These are phyloP conservation scores for Zaprionus africanus DNA, from an alignment of 1,140 invertebrate species.

Conservation along the genomic window DNA sequence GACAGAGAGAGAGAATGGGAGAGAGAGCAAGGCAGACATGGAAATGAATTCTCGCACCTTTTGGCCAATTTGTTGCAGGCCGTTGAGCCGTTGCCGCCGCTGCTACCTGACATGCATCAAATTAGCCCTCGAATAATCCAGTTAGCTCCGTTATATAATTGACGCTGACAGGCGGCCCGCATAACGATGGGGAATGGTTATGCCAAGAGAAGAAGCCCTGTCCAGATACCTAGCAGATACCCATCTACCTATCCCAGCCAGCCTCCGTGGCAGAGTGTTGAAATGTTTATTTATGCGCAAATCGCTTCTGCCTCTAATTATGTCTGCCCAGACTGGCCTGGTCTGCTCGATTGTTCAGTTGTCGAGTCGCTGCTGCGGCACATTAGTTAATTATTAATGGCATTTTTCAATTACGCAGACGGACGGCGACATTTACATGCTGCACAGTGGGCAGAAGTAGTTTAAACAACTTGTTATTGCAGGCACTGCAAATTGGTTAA, in stretches of 20 bases:
- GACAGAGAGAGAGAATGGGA: neutral
- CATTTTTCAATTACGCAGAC: conserved; percentile 78
- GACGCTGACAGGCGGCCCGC: conserved; percentile 56
- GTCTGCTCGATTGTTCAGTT: conserved; percentile 17
- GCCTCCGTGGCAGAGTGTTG: conserved; percentile 23
- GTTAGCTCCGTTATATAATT: conserved; percentile 79
- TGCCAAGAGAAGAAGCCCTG: conserved; percentile 20
- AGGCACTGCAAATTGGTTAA: neutral
- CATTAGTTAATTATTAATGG: conserved; percentile 72
- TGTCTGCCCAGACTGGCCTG: conserved; percentile 40
- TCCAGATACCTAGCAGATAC: neutral
- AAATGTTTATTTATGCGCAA: conserved; percentile 62
- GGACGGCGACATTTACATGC: conserved; percentile 66
- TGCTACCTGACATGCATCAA: conserved; percentile 64
- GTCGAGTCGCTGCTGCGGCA: neutral
- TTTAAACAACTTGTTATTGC: neutral
- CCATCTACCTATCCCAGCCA: neutral
- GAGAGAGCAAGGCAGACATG: conserved; percentile 25
- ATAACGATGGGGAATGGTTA: conserved; percentile 44
- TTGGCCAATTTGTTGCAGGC: conserved; percentile 67
- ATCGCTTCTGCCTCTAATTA: conserved; percentile 55
- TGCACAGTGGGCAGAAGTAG: conserved; percentile 48
- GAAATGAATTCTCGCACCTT: conserved; percentile 70
- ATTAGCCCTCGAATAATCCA: conserved; percentile 74
- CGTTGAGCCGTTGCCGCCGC: conserved; percentile 30